Conservation (phyloP, 2,888 invertebrate species). For the Rugalucina vietnamica region DNA sequence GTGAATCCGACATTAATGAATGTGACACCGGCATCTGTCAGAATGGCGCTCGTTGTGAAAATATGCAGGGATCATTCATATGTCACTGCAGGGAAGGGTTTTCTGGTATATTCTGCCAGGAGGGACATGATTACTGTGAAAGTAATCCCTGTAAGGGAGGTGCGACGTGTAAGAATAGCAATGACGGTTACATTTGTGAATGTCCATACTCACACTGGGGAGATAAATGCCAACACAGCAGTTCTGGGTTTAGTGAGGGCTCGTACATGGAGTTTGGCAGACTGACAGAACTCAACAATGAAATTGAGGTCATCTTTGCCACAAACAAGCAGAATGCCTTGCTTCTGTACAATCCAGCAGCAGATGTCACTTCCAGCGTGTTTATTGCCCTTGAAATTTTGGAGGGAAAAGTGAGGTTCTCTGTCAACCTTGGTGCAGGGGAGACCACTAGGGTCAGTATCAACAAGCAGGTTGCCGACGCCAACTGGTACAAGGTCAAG, state of each 20-base stretch:
- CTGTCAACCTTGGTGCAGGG: slow-evolving; percentile 89
- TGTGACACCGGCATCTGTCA: slow-evolving; percentile 46
- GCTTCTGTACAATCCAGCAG: slow-evolving; percentile 95
- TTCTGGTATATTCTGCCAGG: slow-evolving; percentile 44
- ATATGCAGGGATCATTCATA: slow-evolving; percentile 45
- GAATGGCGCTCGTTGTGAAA: slow-evolving; percentile 52
- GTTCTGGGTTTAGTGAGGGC: slow-evolving; percentile 94
- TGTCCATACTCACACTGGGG: slow-evolving; percentile 95
- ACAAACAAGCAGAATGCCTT: slow-evolving; percentile 94
- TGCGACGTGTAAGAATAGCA: slow-evolving; percentile 68
- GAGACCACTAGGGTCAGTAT: slow-evolving; percentile 91
- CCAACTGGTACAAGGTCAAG: slow-evolving; percentile 94
- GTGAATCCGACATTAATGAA: slow-evolving; percentile 67
- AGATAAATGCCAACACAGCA: slow-evolving; percentile 94
- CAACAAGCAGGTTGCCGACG: slow-evolving; percentile 90
- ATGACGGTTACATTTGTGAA: slow-evolving; percentile 90
- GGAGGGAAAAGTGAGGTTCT: slow-evolving; percentile 93
- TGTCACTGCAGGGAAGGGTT: slow-evolving; percentile 55
- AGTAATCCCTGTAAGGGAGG: slow-evolving; percentile 75
- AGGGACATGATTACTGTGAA: slow-evolving; percentile 69
- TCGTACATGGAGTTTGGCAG: slow-evolving; percentile 95
- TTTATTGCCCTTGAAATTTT: slow-evolving; percentile 96
- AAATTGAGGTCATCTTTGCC: slow-evolving; percentile 94
- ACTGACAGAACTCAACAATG: slow-evolving; percentile 92
- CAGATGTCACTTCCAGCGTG: slow-evolving; percentile 89